A percentile compares a stretch with the other conserved stretches of the same genome.
Evolutionary conservation across 2,797 vertebrate genomes (phyloP).

Genomic region (Pipistrellus pygmaeus): DNA sequence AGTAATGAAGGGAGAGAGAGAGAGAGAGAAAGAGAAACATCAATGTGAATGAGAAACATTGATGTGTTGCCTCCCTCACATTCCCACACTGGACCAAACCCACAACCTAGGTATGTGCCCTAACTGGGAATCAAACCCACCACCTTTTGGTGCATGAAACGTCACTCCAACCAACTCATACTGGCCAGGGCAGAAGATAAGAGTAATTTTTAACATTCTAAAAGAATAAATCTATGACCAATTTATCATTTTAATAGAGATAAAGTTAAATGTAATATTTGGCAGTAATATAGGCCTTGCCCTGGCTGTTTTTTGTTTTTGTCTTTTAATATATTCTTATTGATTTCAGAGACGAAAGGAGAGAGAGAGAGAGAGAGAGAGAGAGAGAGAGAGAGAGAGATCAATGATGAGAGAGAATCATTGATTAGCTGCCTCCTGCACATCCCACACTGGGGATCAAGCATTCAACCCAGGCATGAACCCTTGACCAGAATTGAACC

Average conservation of each 20-base stretch:
- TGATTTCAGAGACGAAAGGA: too few species aligned
- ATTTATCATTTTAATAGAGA: constrained; percentile 34
- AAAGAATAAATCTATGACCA: background rate
- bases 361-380: too few species aligned
- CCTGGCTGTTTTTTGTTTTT: too few species aligned
- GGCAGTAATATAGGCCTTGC: background rate
- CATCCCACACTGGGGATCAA: too few species aligned
- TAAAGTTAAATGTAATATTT: background rate
- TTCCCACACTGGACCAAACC: background rate
- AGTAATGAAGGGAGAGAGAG: background rate
- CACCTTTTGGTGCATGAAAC: background rate
- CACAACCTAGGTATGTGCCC: background rate
- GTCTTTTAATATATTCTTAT: too few species aligned
- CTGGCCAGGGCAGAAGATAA: background rate
- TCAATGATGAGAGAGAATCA: too few species aligned
- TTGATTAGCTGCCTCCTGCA: too few species aligned
- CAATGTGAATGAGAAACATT: background rate
- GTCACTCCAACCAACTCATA: background rate
- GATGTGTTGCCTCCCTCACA: background rate
- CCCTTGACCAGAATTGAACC: too few species aligned
- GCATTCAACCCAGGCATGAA: too few species aligned
- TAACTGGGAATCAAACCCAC: background rate
- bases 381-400: too few species aligned
- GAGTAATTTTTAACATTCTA: background rate
- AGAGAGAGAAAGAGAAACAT: background rate